Conservation (phyloP, 2,113 vertebrate species). For the Aspidoscelis tigris region DNA sequence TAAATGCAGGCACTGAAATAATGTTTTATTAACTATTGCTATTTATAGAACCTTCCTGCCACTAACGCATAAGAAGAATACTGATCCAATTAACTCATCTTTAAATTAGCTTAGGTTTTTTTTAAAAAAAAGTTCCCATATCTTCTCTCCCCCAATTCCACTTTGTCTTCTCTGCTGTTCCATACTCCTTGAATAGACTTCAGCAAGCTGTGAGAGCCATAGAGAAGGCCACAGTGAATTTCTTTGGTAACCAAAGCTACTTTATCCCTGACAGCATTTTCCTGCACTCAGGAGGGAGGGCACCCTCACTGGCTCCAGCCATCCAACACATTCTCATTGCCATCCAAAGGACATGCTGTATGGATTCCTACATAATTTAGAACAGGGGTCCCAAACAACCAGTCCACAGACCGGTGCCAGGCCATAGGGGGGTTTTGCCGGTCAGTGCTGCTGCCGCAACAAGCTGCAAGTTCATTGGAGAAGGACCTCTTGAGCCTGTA, state of each 20-base stretch:
- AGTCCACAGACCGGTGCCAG: background rate
- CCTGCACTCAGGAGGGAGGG: background rate
- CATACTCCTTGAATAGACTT: background rate
- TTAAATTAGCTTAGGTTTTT: constrained; percentile 16
- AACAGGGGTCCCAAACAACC: background rate
- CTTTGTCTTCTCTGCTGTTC: background rate
- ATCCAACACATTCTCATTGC: background rate
- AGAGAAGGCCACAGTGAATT: background rate
- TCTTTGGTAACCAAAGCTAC: too few species aligned
- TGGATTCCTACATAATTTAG: background rate
- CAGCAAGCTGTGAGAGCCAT: background rate
- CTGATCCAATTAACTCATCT: constrained; percentile 28
- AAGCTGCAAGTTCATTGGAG: too few species aligned
- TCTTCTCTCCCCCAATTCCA: too few species aligned
- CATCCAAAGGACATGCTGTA: background rate
- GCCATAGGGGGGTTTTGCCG: background rate
- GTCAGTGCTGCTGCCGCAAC: too few species aligned
- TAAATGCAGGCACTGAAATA: constrained; percentile 30
- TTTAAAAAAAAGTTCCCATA: background rate
- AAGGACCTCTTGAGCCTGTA: too few species aligned
- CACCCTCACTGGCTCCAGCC: background rate
- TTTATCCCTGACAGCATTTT: background rate
- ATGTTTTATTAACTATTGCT: constrained; percentile 37
- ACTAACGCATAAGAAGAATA: constrained; percentile 12
- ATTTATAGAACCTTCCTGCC: constrained; percentile 30